Evolutionary conservation across 2,888 invertebrate genomes (phyloP), one percentile per base, ranked within the genome.

Genomic region (Drosophila bunnanda): DNA sequence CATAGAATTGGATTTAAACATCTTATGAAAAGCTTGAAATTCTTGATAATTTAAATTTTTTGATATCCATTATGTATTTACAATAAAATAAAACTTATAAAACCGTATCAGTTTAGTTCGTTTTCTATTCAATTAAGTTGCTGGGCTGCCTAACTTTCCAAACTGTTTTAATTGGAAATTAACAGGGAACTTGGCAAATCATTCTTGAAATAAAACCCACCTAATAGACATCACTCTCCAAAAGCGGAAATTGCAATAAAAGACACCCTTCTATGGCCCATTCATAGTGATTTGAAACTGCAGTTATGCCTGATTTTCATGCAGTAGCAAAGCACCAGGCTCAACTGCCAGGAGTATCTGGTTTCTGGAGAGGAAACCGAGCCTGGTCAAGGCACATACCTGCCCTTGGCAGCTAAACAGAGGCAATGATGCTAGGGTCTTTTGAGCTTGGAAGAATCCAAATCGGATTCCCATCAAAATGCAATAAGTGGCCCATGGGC

Each of bases 221-320:
- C 58, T 20, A 25, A 54, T 28, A 28, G 17, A 38, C 57, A 39
- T 39, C 57, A n/a, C 20, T 32, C 15, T 12, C 13, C 13, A 34
- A 22, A 8, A 17, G n/a, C 17, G 17, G 20, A 60, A 30, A 25
- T 7, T 22, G 22, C 39, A 22, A 60, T 32, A 17, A 41, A 22
- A 30, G 58, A 38, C 13, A 20, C 30, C 57, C 15, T 25, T 41
- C 28, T 48, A 56, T 55, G 59, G 43, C 55, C 44, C 77, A 77
- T 85, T 69, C 66, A 52, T 67, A 50, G 72, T 76, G 82, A 82
- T 82, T 82, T 65, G 52, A 64, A 77, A 74, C 34, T 67, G 71
- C 80, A 72, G 80, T 77, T 77, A 69, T 77, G 69, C 65, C 65
- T 61, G 78, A 54, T 68, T 59, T 66, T 56, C 67, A 53, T 52